Base-by-base conservation (phyloP, 2,113 vertebrate species). In the Myiozetetes cayanensis region DNA sequence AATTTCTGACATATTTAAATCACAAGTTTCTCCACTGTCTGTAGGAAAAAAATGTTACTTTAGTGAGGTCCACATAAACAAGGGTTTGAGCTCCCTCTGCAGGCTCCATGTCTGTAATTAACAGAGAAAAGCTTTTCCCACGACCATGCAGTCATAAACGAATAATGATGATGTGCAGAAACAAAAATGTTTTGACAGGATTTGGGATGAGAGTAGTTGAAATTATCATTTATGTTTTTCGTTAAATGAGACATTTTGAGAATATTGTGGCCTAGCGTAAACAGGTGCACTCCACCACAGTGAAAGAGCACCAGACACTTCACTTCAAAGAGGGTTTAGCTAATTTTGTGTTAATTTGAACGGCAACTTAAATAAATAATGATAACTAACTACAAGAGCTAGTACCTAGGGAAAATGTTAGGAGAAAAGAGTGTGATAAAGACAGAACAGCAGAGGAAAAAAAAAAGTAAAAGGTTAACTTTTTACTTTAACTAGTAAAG, bases 1-100 rank as follows among this genome's bases (percentile, higher is more conserved):
- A 72, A 58, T 81, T 78, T 87, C 70, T 81, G 24, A 53, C 88
- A 12, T 43, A 71, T 82, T 90, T 80, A 79, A 93, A 96, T 81
- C 73, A 87, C 15, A 80, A 85, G 23, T 81, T 88, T 92, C 46
- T 76, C 49, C 47, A 81, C 39, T 72, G 63, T 31, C 76, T 72
- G 66, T 82, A 87, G 63, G 72, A 88, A 83, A 94, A 94, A 93
- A 88, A 7, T 28, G 43, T 53, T 68, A 3, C 67, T 78, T 90
- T 90, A 94, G 63, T 88, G 76, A 96, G 85, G 37, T n/a, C 71
- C 73, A 96, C 75, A 92, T 95, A 97, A 96, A 96, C 91, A 96
- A 96, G 95, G 96, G 85, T 82, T 96, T 97, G 96, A 97, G 97
- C 96, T 97, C 96, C 96, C 95, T 97, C 97, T 97, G 84, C 95